A percentile compares a stretch with the other conserved stretches of the same genome.
Conservation (phyloP, 2,113 vertebrate species). For the Chaetodon trifascialis region DNA sequence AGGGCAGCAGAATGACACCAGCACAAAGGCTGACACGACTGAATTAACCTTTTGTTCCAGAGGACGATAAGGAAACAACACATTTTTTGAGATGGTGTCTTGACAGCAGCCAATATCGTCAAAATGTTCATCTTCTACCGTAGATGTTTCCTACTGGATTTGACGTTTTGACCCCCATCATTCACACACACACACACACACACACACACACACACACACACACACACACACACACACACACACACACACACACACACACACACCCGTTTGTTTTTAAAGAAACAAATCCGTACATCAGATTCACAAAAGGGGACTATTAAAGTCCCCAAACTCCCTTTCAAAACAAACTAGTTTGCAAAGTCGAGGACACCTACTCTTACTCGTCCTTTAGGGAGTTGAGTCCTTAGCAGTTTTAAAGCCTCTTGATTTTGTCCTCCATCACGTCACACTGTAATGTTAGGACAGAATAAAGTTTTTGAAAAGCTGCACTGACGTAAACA, state of each 20-base stretch:
- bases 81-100: slow-evolving; percentile 14
- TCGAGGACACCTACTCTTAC: neutral
- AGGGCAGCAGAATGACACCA: slow-evolving; percentile 28
- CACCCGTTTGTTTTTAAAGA: neutral
- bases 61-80: slow-evolving; percentile 1
- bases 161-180: slow-evolving; percentile 2
- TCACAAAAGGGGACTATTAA: neutral
- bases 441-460: slow-evolving; percentile 12
- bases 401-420: slow-evolving; percentile 31
- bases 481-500: slow-evolving; percentile 44
- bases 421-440: slow-evolving; percentile 61
- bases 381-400: slow-evolving; percentile 1
- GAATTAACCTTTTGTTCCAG: slow-evolving; percentile 50
- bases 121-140: neutral
- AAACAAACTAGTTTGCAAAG: neutral
- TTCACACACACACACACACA: neutral
- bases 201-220: too few relatives aligned
- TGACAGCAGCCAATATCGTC: slow-evolving; percentile 6
- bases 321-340: neutral
- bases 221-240: neutral
- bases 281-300: neutral
- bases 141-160: neutral
- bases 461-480: slow-evolving; percentile 26
- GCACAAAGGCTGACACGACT: slow-evolving; percentile 36
- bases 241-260: too few relatives aligned